Evolutionary conservation across 2,797 vertebrate species (phyloP), one percentile per base, ranked within the genome.

Genomic region (Pangasius mekongensis): DNA sequence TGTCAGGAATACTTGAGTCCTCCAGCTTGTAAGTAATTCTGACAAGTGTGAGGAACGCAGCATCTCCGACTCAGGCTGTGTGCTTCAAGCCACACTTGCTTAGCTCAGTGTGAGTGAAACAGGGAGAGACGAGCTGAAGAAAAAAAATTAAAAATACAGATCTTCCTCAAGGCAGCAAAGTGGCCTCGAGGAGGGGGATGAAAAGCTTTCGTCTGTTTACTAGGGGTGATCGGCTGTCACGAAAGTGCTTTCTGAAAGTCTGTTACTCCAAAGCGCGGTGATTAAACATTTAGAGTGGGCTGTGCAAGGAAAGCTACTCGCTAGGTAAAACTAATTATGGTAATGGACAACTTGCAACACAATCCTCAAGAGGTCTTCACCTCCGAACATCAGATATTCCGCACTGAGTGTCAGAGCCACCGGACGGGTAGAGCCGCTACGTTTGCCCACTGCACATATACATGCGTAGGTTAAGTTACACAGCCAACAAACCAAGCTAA

Each of bases 321-420:
- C 92, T 94, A 93, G 94, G 93, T 95, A 95, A 94, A 96, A 94
- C 94, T 96, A 96, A 97, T 97, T 95, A 96, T 95, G 91, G 89
- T 96, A 96, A 97, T 97, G 95, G 95, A 86, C 93, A 93, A 94
- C 92, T 94, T 95, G 96, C 95, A 97, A 96, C 89, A 94, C 93
- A 95, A 97, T 93, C 93, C 95, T 91, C 91, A 93, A 94, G 92
- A 91, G 95, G 91, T 91, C 93, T 94, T 94, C 92, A 95, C 91
- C 92, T 92, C 90, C 36, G 85, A 89, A 91, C 93, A 94, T 95
- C 92, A 94, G 92, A 93, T 94, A 94, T 94, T 94, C 93, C 91
- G 93, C 83, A 91, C 83, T 7, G 24, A 89, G 89, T 88, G 90
- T 89, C 90, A 89, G 91, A 91, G 92, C 47, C 47, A 58, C 81